phyloP scores from a whole-genome alignment of 2,797 vertebrate genomes.

The Sebastes goodei region DNA sequence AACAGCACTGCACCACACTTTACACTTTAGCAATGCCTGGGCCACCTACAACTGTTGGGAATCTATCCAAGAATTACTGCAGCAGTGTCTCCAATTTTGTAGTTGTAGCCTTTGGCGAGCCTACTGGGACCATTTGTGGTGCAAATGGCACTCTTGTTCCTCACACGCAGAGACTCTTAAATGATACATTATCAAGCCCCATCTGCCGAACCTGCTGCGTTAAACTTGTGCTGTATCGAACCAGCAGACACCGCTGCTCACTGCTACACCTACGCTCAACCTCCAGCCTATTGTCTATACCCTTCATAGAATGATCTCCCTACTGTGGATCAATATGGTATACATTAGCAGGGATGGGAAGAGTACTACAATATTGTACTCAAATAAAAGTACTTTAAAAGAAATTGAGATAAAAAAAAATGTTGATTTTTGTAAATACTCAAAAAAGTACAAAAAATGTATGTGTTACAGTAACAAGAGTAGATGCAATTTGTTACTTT shows the following conservation, averaged over 20 bases:
- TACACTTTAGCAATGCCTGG: not conserved
- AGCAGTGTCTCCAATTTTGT: not conserved
- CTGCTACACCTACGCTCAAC: conserved; percentile 4
- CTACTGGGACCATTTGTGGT: conserved; percentile 1
- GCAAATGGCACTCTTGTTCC: not conserved
- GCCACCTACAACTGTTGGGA: not conserved
- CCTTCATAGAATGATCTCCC: not conserved
- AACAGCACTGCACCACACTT: not conserved
- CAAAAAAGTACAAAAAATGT: not conserved
- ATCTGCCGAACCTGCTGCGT: conserved; percentile 14
- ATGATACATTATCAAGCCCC: not conserved
- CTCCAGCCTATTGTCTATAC: not conserved
- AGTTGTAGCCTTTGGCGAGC: not conserved
- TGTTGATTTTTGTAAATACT: not conserved
- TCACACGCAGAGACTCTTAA: not conserved
- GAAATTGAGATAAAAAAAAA: not conserved
- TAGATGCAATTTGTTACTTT: not conserved
- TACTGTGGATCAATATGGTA: not conserved
- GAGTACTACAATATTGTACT: not conserved
- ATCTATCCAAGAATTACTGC: not conserved
- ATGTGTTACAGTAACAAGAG: not conserved
- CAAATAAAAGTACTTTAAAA: not conserved
- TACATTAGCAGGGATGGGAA: not conserved
- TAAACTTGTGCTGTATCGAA: not conserved
- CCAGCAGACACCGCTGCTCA: not conserved